Evolutionary conservation across 92 coral and sea anemone genomes (phyloP).

Genomic region (Heteractis magnifica): DNA sequence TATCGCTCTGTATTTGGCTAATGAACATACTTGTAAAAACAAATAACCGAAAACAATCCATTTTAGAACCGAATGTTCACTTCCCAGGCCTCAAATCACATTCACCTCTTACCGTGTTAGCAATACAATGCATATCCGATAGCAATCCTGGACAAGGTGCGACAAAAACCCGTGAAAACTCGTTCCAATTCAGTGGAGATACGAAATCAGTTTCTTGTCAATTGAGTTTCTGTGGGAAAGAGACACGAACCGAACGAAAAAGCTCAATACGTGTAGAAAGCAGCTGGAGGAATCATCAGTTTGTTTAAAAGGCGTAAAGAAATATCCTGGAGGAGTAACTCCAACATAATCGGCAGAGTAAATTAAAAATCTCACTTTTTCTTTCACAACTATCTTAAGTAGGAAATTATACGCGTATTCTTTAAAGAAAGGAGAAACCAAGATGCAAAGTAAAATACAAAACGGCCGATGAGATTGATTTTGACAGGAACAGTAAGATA

Average conservation of each 20-base stretch:
- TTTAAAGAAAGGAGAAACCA: background rate
- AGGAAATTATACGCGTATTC: background rate
- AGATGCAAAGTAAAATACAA: background rate
- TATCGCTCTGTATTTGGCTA: background rate
- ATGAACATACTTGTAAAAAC: background rate
- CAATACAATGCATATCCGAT: background rate
- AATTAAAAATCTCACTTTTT: background rate
- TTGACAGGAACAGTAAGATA: background rate
- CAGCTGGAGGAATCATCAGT: background rate
- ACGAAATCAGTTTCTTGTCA: background rate
- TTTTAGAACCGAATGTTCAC: background rate
- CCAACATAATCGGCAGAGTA: background rate
- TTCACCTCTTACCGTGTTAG: background rate
- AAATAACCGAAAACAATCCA: background rate
- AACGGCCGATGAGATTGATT: background rate
- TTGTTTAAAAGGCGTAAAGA: background rate
- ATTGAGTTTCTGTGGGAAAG: background rate
- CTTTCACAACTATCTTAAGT: background rate
- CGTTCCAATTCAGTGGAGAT: background rate
- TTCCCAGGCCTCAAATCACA: constrained; percentile 4
- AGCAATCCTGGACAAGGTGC: background rate
- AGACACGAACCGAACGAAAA: background rate
- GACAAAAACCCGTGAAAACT: background rate
- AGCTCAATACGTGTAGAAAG: background rate
- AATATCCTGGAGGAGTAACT: constrained; percentile 1